phyloP scores from a whole-genome alignment of 2,113 vertebrate species.

The Cardinalis cardinalis region DNA sequence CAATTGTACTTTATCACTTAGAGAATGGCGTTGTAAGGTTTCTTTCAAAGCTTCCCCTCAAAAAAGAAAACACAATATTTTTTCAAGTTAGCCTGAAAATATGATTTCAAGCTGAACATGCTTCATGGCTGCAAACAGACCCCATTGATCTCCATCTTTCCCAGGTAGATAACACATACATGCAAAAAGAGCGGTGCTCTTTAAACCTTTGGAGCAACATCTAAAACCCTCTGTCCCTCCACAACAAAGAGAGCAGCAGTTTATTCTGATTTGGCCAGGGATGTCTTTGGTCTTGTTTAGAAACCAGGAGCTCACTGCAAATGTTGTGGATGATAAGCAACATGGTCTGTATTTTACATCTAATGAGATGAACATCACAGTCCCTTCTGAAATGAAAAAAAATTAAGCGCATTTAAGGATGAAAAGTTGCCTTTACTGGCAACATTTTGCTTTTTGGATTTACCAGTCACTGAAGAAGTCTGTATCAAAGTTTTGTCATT shows the following conservation, averaged over 20 bases:
- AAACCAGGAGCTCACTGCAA: background rate
- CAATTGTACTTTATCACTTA: background rate
- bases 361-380: background rate
- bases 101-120: background rate
- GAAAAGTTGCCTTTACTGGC: background rate
- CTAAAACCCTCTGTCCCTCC: background rate
- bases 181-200: background rate
- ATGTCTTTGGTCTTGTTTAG: background rate
- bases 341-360: background rate
- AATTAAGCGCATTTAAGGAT: background rate
- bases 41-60: constrained; percentile 3
- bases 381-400: background rate
- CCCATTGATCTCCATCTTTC: constrained; percentile 37
- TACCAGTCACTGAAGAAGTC: background rate
- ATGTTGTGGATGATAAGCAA: background rate
- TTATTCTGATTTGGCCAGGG: background rate
- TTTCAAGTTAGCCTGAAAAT: constrained; percentile 48
- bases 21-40: background rate
- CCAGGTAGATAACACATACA: background rate
- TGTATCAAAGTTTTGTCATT: background rate
- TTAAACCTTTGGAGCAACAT: background rate
- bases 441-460: background rate
- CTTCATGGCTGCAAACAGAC: constrained; percentile 29
- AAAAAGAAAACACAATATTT: constrained; percentile 46
- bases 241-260: background rate